Evolutionary conservation across 2,113 vertebrate genomes (phyloP).

Genomic region (Coptodon rendalli): DNA sequence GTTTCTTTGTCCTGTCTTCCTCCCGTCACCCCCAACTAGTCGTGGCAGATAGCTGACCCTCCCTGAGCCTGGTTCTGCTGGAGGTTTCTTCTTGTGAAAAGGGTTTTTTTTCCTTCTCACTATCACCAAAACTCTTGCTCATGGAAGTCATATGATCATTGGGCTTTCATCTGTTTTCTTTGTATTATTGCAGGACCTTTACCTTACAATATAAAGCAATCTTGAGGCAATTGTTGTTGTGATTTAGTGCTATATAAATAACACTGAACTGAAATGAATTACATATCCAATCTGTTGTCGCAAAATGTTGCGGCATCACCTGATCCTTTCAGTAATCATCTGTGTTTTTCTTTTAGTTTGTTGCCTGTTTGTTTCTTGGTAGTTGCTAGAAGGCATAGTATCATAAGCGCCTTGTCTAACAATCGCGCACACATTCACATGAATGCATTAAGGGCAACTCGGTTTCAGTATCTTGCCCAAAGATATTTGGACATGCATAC

Average conservation of each 20-base stretch:
- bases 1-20: not conserved
- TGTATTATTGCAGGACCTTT: not conserved
- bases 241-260: not conserved
- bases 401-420: not conserved
- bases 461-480: not conserved
- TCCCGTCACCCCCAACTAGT: not conserved
- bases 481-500: not conserved
- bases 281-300: not conserved
- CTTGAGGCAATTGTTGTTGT: not conserved
- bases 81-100: not conserved
- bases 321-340: not conserved
- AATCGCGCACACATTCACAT: not conserved
- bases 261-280: not conserved
- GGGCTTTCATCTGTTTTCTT: not conserved
- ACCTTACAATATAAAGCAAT: not conserved
- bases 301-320: not conserved
- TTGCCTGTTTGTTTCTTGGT: not conserved
- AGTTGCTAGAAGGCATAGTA: not conserved
- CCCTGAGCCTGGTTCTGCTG: not conserved
- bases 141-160: not conserved
- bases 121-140: not conserved
- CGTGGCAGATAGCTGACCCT: rapidly evolving
- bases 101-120: not conserved
- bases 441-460: not conserved
- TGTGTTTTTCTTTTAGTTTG: not conserved